A percentile compares a stretch with the other conserved stretches of the same genome.
These are phyloP conservation scores for Leptopilina boulardi DNA, from an alignment of 1,140 invertebrate species.

Conservation along the genomic window DNA sequence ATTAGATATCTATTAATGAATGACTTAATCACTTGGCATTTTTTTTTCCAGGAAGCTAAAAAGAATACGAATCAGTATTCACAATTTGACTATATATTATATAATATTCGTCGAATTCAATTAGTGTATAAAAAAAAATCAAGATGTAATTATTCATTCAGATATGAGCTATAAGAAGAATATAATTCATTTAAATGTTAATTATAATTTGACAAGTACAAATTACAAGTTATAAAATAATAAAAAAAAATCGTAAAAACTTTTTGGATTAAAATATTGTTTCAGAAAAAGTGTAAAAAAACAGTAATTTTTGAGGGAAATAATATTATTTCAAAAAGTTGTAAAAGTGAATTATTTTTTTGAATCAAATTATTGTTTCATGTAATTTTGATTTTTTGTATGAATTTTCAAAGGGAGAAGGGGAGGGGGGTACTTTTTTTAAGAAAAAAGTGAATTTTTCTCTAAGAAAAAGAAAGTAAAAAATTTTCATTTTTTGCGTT, in stretches of 20 bases:
- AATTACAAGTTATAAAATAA: neutral
- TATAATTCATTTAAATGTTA: neutral
- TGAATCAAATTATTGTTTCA: too few species aligned
- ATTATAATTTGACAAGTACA: neutral
- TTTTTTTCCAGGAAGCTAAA: neutral
- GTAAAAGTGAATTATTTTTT: too few species aligned
- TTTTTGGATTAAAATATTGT: too few species aligned
- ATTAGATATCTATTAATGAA: neutral
- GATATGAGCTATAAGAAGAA: neutral
- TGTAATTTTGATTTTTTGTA: neutral
- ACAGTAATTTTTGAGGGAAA: neutral
- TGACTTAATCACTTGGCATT: constrained; percentile 1
- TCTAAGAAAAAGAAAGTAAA: too few species aligned
- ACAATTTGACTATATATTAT: constrained; percentile 7
- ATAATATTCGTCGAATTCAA: constrained; percentile 7
- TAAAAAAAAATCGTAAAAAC: too few species aligned
- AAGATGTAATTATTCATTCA: neutral
- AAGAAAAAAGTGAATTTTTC: too few species aligned
- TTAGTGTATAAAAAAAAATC: neutral
- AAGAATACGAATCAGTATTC: constrained; percentile 14
- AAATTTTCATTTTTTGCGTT: neutral
- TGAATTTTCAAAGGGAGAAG: neutral
- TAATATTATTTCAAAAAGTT: neutral
- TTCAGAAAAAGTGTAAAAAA: neutral
- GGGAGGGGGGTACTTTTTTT: too few species aligned